Base-by-base conservation (phyloP, 2,888 invertebrate genomes). In the Orthosia gothica region DNA sequence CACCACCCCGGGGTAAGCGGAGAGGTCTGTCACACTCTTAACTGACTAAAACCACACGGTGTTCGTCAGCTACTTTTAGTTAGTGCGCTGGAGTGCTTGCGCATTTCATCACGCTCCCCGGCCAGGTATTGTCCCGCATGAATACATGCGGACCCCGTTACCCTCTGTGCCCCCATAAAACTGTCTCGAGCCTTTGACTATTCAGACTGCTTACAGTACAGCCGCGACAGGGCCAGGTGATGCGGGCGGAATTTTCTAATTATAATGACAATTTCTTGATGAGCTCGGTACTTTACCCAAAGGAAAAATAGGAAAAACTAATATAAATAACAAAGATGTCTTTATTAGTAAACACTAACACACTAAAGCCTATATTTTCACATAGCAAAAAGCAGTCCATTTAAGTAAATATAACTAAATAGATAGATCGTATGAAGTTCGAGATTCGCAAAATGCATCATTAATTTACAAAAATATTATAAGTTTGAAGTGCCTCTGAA, bases 351-450 rank as follows among this genome's bases (percentile, higher is more conserved):
- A 74, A 76, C 63, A 69, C 59, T 77, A 74, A 64, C 54, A 70
- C 49, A 62, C 66, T 70, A 75, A 73, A 70, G 49, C 63, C 69
- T 70, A 77, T 69, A 13, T 62, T 72, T 75, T 76, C 40, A 76
- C 72, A 76, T 66, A 73, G 83, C 70, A 71, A 52, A 70, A 82
- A 83, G 80, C 83, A 76, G 80, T 76, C 72, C 50, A 64, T 70
- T 49, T 67, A 54, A 32, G 54, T 71, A 59, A 73, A 70, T 59
- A 55, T 63, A 52, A 81, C 59, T 70, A 50, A 72, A 40, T 40
- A 67, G 13, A 55, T 73, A 68, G 20, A 55, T 64, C 23, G 23
- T 40, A 40, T 40, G 9, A 23, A 52, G 45, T 59, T 32, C 16
- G 64, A 81, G 66, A 74, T 78, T 81, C 69, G 20, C 16, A 54